Base-by-base conservation (phyloP, 2,888 invertebrate species). In the Sympetrum striolatum region DNA sequence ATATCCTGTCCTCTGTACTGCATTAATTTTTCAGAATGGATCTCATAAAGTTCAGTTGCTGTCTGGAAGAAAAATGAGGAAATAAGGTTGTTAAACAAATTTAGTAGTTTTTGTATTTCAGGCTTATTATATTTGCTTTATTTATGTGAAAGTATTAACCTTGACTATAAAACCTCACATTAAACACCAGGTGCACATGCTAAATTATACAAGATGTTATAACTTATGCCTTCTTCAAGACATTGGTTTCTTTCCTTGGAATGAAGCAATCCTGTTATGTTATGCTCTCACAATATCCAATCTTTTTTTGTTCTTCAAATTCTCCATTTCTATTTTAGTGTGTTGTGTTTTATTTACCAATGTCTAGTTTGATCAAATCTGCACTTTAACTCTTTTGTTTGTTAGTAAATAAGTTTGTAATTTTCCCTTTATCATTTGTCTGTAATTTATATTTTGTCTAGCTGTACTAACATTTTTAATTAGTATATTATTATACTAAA, bases 21-120 rank as follows among this genome's bases (percentile, higher is more conserved):
- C 86, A 37, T 86, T 86, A n/a, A 86, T 86, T 64, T 86, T 86
- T 86, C 86, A 86, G 86, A 86, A 58, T 58, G 25, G 6, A 35
- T 37, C 37, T 12, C 37, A 86, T 37, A 37, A 37, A 86, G 86
- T 86, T 31, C 31, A 22, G 31, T 14, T 31, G 73, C 73, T 14
- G 73, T 31, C 25, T 8, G 25, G 25, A 73, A 73, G 73, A 31
- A 31, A 25, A 60, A 64, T 60, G 86, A 86, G 64, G 86, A 86
- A 2, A 37, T 60, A 22, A 60, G 60, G 60, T 86, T 86, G 60
- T 86, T 86, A 73, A 73, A 31, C 14, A 31, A 73, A 31, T 25
- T 73, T 73, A 31, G 86, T 86, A 60, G 58, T 86, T n/a, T 25
- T 86, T 86, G 31, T 60, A 37, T 60, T 60, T 35, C n/a, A 86